Conservation (phyloP, 2,888 invertebrate genomes). For the Idaea aversata region DNA sequence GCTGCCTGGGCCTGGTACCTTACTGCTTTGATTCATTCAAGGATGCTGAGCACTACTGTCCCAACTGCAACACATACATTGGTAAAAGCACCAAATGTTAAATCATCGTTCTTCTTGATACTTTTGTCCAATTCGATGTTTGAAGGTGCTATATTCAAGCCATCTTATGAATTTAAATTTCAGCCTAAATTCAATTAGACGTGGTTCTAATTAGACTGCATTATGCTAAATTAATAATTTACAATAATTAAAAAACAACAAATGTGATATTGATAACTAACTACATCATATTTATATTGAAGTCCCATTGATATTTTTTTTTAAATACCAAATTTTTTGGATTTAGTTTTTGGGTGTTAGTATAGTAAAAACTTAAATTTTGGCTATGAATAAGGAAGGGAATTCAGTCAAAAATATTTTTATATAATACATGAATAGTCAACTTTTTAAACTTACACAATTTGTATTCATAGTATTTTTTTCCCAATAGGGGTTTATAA, state of each 20-base stretch:
- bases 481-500: too few relatives aligned
- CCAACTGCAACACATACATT: conserved; percentile 73
- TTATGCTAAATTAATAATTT: not conserved
- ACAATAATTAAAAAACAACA: not conserved
- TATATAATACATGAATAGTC: not conserved
- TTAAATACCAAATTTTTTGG: not conserved
- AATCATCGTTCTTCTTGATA: conserved; percentile 13
- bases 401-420: not conserved
- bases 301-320: not conserved
- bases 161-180: not conserved
- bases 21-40: conserved; percentile 76
- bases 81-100: conserved; percentile 73
- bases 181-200: not conserved
- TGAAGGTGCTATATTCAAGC: conserved; percentile 14
- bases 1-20: conserved; percentile 71
- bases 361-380: not conserved
- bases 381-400: not conserved
- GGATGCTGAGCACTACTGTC: conserved; percentile 75
- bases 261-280: not conserved
- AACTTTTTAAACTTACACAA: too few relatives aligned
- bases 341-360: not conserved
- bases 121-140: conserved; percentile 1
- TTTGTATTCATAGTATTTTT: too few relatives aligned
- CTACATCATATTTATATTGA: not conserved
- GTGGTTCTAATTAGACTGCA: not conserved